Base-by-base conservation (phyloP, 2,113 vertebrate genomes). In the Phylloscopus trochilus region DNA sequence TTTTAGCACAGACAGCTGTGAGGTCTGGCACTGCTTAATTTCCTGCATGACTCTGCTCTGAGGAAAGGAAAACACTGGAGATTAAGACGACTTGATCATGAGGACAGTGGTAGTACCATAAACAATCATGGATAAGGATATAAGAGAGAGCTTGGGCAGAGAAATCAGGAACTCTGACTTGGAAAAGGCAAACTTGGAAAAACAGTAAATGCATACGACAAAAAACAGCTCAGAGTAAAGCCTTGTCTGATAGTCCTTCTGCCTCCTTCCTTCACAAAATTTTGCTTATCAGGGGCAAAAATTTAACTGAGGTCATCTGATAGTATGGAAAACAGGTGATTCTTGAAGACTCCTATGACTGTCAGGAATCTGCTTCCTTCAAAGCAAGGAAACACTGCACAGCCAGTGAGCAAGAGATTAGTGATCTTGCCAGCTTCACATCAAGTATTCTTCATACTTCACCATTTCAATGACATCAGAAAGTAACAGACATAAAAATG, bases 1-100 rank as follows among this genome's bases (percentile, higher is more conserved):
- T 33, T 49, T 17, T 12, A 47, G 56, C 14, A 56, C 22, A 33
- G 35, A 41, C 0, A 2, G 35, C 13, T 27, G 26, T 0, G 1
- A 70, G 46, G 22, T 35, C 22, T 37, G 46, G 30, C 46, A 43
- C 46, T 28, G 10, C 23, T 24, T 43, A 17, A 26, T 37, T 39
- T 76, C 21, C 24, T 16, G 6, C 18, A 41, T 7, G 13, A 64
- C 15, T 35, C 18, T 13, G 19, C 26, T 51, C 5, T 10, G 14
- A 67, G 23, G 37, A 49, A 70, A 76, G 24, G n/a, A 78, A 63
- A 92, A 58, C 28, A 13, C 33, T 10, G 13, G 20, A 56, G 23
- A 39, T 39, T 10, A 60, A 68, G 44, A 49, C 1, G 1, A 43
- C 68, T 47, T 88, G 15, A 66, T 17, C 0, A 1, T 16, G 37